Conservation (phyloP, 1,140 invertebrate species). For the Pteromalus puparum region DNA sequence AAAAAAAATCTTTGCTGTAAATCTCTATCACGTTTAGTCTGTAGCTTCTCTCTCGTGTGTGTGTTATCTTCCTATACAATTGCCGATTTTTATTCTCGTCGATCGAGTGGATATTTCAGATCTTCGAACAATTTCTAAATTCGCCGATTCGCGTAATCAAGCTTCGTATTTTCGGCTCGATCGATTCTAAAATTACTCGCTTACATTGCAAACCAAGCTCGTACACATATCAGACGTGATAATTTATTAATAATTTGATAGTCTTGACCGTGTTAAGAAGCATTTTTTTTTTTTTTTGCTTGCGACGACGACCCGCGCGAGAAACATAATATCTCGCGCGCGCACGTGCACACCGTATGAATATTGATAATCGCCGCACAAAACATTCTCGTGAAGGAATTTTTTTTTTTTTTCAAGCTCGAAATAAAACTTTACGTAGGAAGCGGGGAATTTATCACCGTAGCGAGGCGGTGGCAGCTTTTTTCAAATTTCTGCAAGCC, state of each 20-base stretch:
- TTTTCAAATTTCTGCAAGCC: conserved; percentile 4
- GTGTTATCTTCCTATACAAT: neutral
- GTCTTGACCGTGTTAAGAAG: neutral
- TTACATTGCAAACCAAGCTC: too few relatives aligned
- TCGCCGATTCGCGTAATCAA: neutral
- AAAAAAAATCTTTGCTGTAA: too few relatives aligned
- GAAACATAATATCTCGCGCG: too few relatives aligned
- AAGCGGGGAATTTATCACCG: neutral
- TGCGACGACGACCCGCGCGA: too few relatives aligned
- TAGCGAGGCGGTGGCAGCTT: neutral
- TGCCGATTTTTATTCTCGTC: neutral
- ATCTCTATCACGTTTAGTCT: neutral
- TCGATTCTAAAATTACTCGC: neutral
- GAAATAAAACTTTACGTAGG: conserved; percentile 4
- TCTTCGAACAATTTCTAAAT: too few relatives aligned
- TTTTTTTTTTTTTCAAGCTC: neutral
- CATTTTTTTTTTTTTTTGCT: too few relatives aligned
- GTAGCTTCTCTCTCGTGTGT: neutral
- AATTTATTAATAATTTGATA: neutral
- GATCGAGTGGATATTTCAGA: too few relatives aligned
- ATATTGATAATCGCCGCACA: neutral
- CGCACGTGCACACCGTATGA: neutral
- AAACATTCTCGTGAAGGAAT: neutral
- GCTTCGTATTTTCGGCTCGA: neutral
- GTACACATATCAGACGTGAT: neutral